Evolutionary conservation across 2,888 invertebrate species (phyloP), one percentile per base, ranked within the genome.

Genomic region (Galeruca laticollis): DNA sequence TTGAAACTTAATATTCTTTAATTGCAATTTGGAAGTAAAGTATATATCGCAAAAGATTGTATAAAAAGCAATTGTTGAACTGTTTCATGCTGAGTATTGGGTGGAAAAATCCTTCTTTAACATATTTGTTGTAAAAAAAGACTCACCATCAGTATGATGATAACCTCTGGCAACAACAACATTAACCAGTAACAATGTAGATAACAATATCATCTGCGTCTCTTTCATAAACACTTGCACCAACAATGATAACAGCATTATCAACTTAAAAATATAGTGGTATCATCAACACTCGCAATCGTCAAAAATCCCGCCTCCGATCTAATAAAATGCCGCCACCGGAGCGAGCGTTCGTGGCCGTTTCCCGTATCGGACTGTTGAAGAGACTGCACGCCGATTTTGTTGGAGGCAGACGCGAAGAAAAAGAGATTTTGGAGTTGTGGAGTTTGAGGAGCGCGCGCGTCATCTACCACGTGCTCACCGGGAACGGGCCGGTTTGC

Each of bases 351-450:
- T 26, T 66, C 15, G 40, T 35, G 51, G 66, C 66, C 66, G 66
- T 51, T 66, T 66, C 66, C 59, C 59, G 59, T 49, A 66, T 59
- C 66, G 59, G 59, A 66, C 65, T 64, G 51, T 21, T 21, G 52
- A 52, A 52, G 52, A 21, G 49, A 49, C 64, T 57, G 43, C 40
- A 40, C 31, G 47, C 43, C 37, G 62, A 62, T 52, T 52, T 37
- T 37, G 62, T 62, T 40, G 54, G 40, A 21, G 54, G 54, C 35
- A 56, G 20, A 57, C 33, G 56, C 56, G 11, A 63, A 56, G 40
- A n/a, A 54, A 54, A 63, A 37, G 40, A 54, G 31, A 40, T 54
- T 63, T 56, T 56, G 54, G 54, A 54, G 31, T 37, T 63, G 4
- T 54, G 21, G 43, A 35, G 31, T n/a, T 31, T 33, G 52, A 26